phyloP scores from a whole-genome alignment of 2,797 vertebrate species.

The Hydrocynus forskahlii region DNA sequence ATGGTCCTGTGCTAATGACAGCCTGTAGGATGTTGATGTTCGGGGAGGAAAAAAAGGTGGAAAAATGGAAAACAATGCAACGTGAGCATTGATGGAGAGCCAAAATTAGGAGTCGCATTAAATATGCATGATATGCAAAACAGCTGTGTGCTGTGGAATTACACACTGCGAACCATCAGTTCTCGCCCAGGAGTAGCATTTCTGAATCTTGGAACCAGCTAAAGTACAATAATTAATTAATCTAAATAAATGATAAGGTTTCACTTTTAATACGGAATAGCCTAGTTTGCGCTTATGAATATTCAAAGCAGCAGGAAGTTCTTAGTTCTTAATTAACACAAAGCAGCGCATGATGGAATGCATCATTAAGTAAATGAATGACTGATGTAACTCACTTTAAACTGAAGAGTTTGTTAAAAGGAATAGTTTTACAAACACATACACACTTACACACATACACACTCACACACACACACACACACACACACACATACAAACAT shows the following conservation, averaged over 20 bases:
- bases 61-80: not conserved
- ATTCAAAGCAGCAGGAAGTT: not conserved
- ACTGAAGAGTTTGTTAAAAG: too few species aligned
- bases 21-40: not conserved
- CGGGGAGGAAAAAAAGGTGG: not conserved
- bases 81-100: conserved; percentile 18
- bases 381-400: not conserved
- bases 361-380: not conserved
- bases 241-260: conserved; percentile 23
- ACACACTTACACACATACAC: too few species aligned
- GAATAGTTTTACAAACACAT: too few species aligned
- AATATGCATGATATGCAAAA: conserved; percentile 42
- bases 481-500: too few species aligned
- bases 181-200: not conserved
- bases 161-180: not conserved
- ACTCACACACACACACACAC: too few species aligned
- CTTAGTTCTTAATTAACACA: conserved; percentile 11
- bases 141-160: conserved; percentile 28
- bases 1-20: not conserved
- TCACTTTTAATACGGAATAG: conserved; percentile 17
- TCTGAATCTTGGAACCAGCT: not conserved
- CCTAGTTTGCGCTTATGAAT: not conserved
- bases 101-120: conserved; percentile 36
- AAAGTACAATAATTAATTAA: not conserved
- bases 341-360: not conserved